Conservation (phyloP, 2,113 vertebrate species). For the Crotalus helleri region DNA sequence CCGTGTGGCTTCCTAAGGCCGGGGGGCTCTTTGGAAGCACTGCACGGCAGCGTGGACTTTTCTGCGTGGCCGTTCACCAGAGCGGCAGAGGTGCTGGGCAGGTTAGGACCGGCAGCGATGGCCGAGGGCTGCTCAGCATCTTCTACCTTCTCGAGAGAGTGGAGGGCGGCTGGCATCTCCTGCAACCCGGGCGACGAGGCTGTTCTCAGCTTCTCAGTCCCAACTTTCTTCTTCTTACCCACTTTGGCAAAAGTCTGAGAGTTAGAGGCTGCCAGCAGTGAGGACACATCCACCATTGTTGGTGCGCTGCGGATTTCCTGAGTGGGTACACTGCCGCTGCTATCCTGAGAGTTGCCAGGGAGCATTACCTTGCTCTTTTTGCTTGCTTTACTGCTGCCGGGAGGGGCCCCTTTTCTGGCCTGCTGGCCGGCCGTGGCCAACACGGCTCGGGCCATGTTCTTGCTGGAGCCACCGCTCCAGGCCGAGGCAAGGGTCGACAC, state of each 20-base stretch:
- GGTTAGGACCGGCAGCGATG: neutral
- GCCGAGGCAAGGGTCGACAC: constrained; percentile 77
- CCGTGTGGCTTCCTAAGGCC: constrained; percentile 67
- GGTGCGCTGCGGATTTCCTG: constrained; percentile 80
- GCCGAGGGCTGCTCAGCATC: constrained; percentile 64
- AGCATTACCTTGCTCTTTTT: constrained; percentile 59
- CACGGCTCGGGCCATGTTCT: constrained; percentile 65
- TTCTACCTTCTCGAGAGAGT: constrained; percentile 69
- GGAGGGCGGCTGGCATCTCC: neutral
- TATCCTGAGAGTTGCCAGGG: constrained; percentile 66
- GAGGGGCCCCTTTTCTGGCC: constrained; percentile 73
- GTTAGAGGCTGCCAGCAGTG: constrained; percentile 74
- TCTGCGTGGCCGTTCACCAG: constrained; percentile 80
- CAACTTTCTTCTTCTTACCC: constrained; percentile 86
- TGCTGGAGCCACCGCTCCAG: constrained; percentile 76
- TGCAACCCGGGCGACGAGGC: rapidly evolving
- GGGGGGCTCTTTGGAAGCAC: constrained; percentile 64
- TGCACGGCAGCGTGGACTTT: constrained; percentile 43
- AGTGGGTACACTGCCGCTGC: constrained; percentile 65
- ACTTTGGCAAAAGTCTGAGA: constrained; percentile 72
- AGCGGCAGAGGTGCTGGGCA: neutral
- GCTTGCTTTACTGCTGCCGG: constrained; percentile 59
- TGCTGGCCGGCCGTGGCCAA: constrained; percentile 54
- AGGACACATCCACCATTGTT: constrained; percentile 84
- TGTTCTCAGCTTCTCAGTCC: constrained; percentile 62